phyloP scores from a whole-genome alignment of 2,888 invertebrate species.

The Cantharis rustica region DNA sequence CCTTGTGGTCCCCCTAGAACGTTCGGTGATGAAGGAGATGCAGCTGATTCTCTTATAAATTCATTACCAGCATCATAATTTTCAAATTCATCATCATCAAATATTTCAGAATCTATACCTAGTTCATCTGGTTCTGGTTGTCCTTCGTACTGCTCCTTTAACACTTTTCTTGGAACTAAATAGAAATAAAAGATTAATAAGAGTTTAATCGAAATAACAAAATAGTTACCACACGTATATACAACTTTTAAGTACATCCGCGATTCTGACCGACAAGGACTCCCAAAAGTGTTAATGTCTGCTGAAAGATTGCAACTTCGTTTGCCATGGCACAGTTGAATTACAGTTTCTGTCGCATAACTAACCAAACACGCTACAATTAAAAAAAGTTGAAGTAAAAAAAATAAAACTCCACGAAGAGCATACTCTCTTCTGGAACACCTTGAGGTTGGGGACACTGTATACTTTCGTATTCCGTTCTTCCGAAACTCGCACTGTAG shows the following conservation, averaged over 20 bases:
- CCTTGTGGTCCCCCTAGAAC: slow-evolving; percentile 54
- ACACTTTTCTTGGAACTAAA: slow-evolving; percentile 80
- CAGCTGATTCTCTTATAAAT: slow-evolving; percentile 62
- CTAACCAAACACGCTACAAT: slow-evolving; percentile 82
- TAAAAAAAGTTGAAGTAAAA: not conserved
- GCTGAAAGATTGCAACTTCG: slow-evolving; percentile 78
- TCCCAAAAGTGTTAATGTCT: slow-evolving; percentile 81
- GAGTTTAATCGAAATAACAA: not conserved
- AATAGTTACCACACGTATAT: slow-evolving; percentile 79
- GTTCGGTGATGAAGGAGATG: slow-evolving; percentile 63
- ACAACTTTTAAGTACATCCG: slow-evolving; percentile 85
- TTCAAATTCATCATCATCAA: slow-evolving; percentile 61
- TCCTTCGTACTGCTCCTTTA: slow-evolving; percentile 82
- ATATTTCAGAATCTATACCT: slow-evolving; percentile 49
- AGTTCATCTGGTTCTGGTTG: slow-evolving; percentile 79
- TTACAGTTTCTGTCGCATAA: slow-evolving; percentile 89
- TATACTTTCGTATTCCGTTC: slow-evolving; percentile 84
- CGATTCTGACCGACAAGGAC: slow-evolving; percentile 78
- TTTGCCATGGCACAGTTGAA: slow-evolving; percentile 84
- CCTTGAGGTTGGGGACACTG: slow-evolving; percentile 86
- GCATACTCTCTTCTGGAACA: slow-evolving; percentile 87
- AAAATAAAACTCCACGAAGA: not conserved
- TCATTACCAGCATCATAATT: slow-evolving; percentile 58
- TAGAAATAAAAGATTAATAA: slow-evolving; percentile 19
- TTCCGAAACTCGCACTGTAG: slow-evolving; percentile 90